These are phyloP conservation scores for Tachysurus vachellii DNA, from an alignment of 2,113 vertebrate genomes.

Conservation along the genomic window DNA sequence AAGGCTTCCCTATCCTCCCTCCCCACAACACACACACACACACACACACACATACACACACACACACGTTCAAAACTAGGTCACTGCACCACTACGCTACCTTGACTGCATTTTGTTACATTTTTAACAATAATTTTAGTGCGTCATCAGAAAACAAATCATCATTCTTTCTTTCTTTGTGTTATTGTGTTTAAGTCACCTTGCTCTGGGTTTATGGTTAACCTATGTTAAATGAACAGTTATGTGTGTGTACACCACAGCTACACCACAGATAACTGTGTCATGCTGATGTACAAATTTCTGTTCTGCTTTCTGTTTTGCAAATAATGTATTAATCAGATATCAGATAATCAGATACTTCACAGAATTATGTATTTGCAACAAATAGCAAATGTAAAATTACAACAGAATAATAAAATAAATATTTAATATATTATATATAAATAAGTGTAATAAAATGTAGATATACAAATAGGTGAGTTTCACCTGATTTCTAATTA, in stretches of 20 bases:
- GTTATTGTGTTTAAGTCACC: not conserved
- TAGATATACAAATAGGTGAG: not conserved
- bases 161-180: not conserved
- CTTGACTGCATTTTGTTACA: not conserved
- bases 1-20: not conserved
- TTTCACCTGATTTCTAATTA: not conserved
- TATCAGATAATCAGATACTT: not conserved
- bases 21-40: too few relatives aligned
- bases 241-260: not conserved
- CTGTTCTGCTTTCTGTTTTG: not conserved
- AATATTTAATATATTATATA: not conserved
- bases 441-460: not conserved
- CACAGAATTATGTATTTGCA: not conserved
- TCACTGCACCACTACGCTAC: not conserved
- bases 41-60: not conserved
- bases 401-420: not conserved
- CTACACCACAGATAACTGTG: not conserved
- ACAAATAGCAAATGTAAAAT: not conserved
- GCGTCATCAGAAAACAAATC: not conserved
- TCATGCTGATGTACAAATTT: not conserved
- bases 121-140: not conserved
- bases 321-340: not conserved
- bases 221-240: not conserved
- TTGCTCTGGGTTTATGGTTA: not conserved
- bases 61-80: not conserved